These are phyloP conservation scores for Pteropus alecto DNA, from an alignment of 2,113 vertebrate species.

Conservation along the genomic window DNA sequence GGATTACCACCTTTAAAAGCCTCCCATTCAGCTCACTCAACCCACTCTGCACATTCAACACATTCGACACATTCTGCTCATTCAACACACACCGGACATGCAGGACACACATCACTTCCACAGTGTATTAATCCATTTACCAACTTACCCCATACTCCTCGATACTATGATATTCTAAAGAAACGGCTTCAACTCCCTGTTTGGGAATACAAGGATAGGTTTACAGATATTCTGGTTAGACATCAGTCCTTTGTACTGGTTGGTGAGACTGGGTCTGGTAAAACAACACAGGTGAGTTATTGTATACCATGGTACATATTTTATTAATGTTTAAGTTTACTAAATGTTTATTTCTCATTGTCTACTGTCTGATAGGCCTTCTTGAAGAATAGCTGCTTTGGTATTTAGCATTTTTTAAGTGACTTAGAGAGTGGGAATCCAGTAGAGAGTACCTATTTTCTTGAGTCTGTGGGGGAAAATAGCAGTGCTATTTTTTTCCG, in stretches of 20 bases:
- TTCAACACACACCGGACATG: slow-evolving; percentile 66
- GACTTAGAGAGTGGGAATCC: background rate
- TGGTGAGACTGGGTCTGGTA: slow-evolving; percentile 96
- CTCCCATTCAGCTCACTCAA: slow-evolving; percentile 76
- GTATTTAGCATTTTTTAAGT: background rate
- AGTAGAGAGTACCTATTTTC: background rate
- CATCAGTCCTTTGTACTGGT: slow-evolving; percentile 96
- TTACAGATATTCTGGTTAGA: slow-evolving; percentile 91
- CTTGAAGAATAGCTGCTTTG: slow-evolving; percentile 22
- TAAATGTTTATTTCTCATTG: background rate
- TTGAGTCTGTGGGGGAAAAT: background rate
- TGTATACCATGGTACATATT: background rate
- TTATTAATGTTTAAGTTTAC: background rate
- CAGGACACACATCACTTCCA: slow-evolving; percentile 85
- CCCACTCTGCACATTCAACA: slow-evolving; percentile 74
- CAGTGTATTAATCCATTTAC: slow-evolving; percentile 96
- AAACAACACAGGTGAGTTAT: slow-evolving; percentile 94
- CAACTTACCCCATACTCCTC: slow-evolving; percentile 94
- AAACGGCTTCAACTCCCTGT: slow-evolving; percentile 95
- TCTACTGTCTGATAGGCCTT: background rate
- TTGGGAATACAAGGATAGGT: slow-evolving; percentile 96
- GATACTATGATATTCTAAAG: slow-evolving; percentile 95
- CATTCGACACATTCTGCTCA: slow-evolving; percentile 75
- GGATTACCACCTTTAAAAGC: slow-evolving; percentile 87
- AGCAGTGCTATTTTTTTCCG: background rate